phyloP scores from a whole-genome alignment of 1,140 invertebrate genomes.

The Pseudomyrmex dendroicus region DNA sequence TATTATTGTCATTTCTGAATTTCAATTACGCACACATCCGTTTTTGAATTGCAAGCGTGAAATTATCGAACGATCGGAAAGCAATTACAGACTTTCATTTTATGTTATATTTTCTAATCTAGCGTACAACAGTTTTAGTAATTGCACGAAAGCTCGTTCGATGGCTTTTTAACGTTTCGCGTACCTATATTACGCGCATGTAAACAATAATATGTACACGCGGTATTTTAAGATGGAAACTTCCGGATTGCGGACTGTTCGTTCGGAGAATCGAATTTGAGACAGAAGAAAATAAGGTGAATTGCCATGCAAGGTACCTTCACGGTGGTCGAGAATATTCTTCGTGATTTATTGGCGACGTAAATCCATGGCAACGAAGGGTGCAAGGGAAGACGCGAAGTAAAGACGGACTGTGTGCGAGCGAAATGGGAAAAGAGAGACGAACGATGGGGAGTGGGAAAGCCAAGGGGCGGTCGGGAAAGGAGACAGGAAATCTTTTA shows the following conservation, averaged over 20 bases:
- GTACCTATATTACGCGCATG: background rate
- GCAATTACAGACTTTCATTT: background rate
- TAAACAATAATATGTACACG: background rate
- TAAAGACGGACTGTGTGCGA: constrained; percentile 4
- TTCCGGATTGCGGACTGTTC: constrained; percentile 7
- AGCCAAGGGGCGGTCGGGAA: background rate
- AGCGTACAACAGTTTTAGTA: too few species aligned
- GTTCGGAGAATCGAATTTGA: constrained; percentile 25
- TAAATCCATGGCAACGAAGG: constrained; percentile 44
- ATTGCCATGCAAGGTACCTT: constrained; percentile 52
- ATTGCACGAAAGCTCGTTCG: too few species aligned
- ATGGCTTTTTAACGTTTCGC: background rate
- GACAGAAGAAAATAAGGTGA: constrained; percentile 47
- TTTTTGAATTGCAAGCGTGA: background rate
- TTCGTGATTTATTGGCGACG: constrained; percentile 62
- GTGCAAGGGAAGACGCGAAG: constrained; percentile 1
- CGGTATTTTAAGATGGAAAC: constrained; percentile 26
- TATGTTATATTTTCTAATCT: too few species aligned
- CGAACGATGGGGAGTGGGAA: background rate
- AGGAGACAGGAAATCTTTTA: constrained; percentile 45
- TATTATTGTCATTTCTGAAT: background rate
- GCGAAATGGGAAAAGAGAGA: constrained; percentile 38
- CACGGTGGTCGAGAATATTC: constrained; percentile 59
- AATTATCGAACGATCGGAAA: background rate
- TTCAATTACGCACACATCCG: background rate